A percentile compares a stretch with the other conserved stretches of the same genome.
These are phyloP conservation scores for Lucifuga dentata DNA, from an alignment of 2,113 vertebrate species.

Conservation along the genomic window DNA sequence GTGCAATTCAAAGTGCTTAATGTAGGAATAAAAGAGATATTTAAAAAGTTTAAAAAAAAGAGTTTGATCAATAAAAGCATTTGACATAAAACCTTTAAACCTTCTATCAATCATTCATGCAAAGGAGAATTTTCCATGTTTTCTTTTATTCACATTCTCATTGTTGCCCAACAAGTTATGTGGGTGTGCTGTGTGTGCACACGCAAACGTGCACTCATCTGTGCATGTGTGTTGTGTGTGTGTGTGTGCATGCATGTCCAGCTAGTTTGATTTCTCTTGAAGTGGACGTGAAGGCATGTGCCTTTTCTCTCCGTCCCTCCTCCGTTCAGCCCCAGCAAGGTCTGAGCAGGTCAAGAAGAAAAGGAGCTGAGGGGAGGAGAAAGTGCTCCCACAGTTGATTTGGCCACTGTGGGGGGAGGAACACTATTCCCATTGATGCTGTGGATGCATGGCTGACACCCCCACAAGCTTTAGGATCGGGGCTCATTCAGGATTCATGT, in stretches of 20 bases:
- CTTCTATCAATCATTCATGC: too few species aligned
- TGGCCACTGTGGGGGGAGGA: conserved; percentile 75
- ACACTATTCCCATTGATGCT: conserved; percentile 78
- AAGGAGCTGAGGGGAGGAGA: conserved; percentile 69
- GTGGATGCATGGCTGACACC: conserved; percentile 76
- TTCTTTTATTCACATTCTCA: conserved; percentile 35
- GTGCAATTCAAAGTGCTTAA: too few species aligned
- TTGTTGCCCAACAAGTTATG: conserved; percentile 53
- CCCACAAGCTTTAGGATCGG: conserved; percentile 72
- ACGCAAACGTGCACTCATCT: conserved; percentile 47
- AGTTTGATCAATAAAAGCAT: too few species aligned
- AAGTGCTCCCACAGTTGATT: conserved; percentile 74
- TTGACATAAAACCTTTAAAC: conserved; percentile 19
- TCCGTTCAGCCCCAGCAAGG: conserved; percentile 66
- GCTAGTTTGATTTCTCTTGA: conserved; percentile 70
- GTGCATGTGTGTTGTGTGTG: conserved; percentile 45
- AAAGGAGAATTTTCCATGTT: conserved; percentile 16
- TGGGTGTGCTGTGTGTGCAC: conserved; percentile 33
- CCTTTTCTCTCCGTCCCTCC: conserved; percentile 74
- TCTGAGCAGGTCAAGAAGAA: conserved; percentile 73
- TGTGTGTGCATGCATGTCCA: conserved; percentile 74
- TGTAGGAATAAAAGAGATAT: too few species aligned
- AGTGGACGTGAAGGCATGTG: conserved; percentile 84
- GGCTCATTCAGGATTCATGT: conserved; percentile 70
- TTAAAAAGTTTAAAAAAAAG: too few species aligned